Percentiles rank a stretch among this genome's conserved stretches.
Conservation (phyloP, 2,888 invertebrate species). For the Cryptus armator region DNA sequence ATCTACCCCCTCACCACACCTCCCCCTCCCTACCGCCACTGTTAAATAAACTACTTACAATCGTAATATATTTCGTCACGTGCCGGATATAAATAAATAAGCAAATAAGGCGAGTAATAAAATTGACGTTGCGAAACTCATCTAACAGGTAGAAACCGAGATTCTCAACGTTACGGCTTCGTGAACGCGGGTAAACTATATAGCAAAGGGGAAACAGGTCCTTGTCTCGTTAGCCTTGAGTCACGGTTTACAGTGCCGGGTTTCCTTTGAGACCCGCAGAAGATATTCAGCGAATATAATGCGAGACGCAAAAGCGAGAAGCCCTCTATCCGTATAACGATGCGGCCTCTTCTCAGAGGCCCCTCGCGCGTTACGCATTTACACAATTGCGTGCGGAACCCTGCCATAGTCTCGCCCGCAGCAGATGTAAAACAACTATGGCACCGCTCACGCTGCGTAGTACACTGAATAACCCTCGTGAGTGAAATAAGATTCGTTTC, state of each 20-base stretch:
- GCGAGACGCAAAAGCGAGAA: constrained; percentile 60
- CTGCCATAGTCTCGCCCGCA: constrained; percentile 32
- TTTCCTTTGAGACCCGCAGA: constrained; percentile 48
- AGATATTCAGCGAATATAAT: constrained; percentile 34
- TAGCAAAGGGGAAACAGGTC: constrained; percentile 51
- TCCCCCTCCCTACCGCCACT: not conserved
- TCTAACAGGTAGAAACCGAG: constrained; percentile 19
- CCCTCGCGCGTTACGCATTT: constrained; percentile 65
- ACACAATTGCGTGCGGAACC: constrained; percentile 60
- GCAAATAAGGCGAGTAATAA: not conserved
- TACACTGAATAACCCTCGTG: constrained; percentile 19
- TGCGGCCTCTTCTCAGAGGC: constrained; percentile 40
- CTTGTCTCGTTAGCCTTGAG: constrained; percentile 63
- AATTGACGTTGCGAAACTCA: not conserved
- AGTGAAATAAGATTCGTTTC: constrained; percentile 41
- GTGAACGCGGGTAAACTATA: constrained; percentile 7
- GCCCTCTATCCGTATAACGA: constrained; percentile 50
- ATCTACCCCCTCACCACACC: not conserved
- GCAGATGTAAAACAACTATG: constrained; percentile 60
- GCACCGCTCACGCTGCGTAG: constrained; percentile 13
- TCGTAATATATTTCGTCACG: constrained; percentile 28
- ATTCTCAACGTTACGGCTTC: constrained; percentile 46
- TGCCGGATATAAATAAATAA: not conserved
- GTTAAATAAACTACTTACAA: not conserved
- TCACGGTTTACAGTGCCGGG: constrained; percentile 52